Conservation (phyloP, 1,140 invertebrate genomes). For the Heliconius hermathena region DNA sequence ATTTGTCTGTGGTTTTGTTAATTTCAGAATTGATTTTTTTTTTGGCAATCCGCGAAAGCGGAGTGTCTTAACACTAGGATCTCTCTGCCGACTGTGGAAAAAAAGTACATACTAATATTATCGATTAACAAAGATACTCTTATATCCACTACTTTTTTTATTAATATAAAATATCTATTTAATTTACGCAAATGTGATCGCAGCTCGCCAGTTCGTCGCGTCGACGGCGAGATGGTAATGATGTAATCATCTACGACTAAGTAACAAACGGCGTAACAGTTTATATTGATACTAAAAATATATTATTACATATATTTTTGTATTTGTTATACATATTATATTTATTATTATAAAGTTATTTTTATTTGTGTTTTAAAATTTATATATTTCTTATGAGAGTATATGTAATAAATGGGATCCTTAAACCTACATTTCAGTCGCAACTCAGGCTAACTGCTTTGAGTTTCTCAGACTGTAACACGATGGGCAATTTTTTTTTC, state of each 20-base stretch:
- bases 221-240: slow-evolving; percentile 12
- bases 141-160: neutral
- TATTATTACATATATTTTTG: neutral
- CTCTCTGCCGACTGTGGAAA: no score
- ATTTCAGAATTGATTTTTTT: no score
- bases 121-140: neutral
- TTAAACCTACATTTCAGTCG: no score
- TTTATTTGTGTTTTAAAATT: neutral
- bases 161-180: neutral
- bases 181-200: slow-evolving; percentile 10
- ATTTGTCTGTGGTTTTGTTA: no score
- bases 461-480: no score
- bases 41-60: no score
- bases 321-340: neutral
- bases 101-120: no score
- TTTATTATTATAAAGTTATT: neutral
- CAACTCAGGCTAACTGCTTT: no score
- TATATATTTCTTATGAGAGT: no score
- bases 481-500: no score
- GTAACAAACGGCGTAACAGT: slow-evolving; percentile 7
- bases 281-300: slow-evolving; percentile 2
- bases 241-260: slow-evolving; percentile 1
- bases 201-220: neutral
- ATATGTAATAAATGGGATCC: neutral
- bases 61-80: no score